These are phyloP conservation scores for Calcarius lapponicus DNA, from an alignment of 2,797 vertebrate species.

Conservation along the genomic window DNA sequence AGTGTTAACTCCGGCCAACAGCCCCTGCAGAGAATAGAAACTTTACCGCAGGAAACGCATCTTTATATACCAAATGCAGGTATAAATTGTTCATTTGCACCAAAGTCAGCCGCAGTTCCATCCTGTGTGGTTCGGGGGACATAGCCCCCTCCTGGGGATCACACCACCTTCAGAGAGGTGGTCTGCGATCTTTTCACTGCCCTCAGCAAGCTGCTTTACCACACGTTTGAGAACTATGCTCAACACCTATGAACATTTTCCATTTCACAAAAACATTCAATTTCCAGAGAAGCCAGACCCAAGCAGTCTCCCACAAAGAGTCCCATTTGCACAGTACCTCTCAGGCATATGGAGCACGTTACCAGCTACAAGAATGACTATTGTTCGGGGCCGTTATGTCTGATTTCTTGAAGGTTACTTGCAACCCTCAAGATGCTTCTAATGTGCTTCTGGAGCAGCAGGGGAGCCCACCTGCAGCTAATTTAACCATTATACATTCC, in stretches of 20 bases:
- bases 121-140: not conserved
- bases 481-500: slow-evolving; percentile 58
- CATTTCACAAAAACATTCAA: not conserved
- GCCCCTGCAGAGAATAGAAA: not conserved
- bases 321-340: not conserved
- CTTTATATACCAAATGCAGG: accelerated
- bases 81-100: not conserved
- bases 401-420: slow-evolving; percentile 12
- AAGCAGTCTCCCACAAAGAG: not conserved
- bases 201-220: not conserved
- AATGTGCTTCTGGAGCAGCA: slow-evolving; percentile 53
- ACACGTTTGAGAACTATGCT: not conserved
- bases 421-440: slow-evolving; percentile 40
- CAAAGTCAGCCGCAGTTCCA: not conserved
- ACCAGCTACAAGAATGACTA: not conserved
- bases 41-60: not conserved
- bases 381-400: not conserved
- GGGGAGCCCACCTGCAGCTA: slow-evolving; percentile 51
- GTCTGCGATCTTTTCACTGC: not conserved
- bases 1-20: not conserved
- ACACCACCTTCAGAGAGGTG: not conserved
- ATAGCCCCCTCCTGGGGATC: not conserved
- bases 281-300: not conserved
- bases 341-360: not conserved
- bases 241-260: not conserved